These are phyloP conservation scores for Plagiodera versicolora DNA, from an alignment of 2,888 invertebrate species.

Conservation along the genomic window DNA sequence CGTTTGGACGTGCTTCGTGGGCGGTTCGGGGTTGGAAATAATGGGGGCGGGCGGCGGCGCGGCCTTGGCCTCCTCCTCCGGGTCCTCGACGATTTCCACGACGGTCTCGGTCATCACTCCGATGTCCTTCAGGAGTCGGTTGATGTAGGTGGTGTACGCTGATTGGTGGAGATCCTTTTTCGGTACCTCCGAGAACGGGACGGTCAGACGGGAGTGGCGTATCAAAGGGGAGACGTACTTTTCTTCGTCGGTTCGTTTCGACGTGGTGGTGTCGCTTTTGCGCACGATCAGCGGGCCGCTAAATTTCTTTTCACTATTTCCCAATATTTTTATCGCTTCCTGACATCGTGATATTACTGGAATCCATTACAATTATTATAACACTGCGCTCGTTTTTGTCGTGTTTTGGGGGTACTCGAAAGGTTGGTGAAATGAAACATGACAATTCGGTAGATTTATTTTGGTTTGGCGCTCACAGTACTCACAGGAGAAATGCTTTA, in stretches of 20 bases:
- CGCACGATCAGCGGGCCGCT: conserved; percentile 43
- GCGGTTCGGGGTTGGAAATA: conserved; percentile 13
- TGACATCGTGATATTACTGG: conserved; percentile 54
- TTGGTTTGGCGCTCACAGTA: not conserved
- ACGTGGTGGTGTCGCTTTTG: conserved; percentile 27
- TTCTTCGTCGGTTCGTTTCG: conserved; percentile 29
- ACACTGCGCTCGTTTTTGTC: not conserved
- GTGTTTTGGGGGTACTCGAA: not conserved
- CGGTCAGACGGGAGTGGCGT: conserved; percentile 23
- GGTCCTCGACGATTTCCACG: conserved; percentile 25
- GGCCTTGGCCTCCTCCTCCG: conserved; percentile 11
- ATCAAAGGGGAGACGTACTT: conserved; percentile 37
- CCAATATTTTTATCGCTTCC: conserved; percentile 50
- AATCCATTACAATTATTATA: conserved; percentile 40
- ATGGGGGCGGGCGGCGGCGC: conserved; percentile 29
- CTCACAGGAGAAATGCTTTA: not conserved
- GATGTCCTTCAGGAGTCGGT: conserved; percentile 20
- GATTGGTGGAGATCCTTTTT: conserved; percentile 19
- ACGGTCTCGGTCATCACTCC: conserved; percentile 22
- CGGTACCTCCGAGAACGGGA: conserved; percentile 38
- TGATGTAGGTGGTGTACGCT: conserved; percentile 18
- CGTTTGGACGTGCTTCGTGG: conserved; percentile 41
- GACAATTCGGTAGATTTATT: conserved; percentile 6
- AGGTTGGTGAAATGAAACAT: not conserved
- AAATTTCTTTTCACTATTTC: conserved; percentile 36